Evolutionary conservation across 2,888 invertebrate species (phyloP), one percentile per base, ranked within the genome.

Genomic region (Plagiodera versicolora): DNA sequence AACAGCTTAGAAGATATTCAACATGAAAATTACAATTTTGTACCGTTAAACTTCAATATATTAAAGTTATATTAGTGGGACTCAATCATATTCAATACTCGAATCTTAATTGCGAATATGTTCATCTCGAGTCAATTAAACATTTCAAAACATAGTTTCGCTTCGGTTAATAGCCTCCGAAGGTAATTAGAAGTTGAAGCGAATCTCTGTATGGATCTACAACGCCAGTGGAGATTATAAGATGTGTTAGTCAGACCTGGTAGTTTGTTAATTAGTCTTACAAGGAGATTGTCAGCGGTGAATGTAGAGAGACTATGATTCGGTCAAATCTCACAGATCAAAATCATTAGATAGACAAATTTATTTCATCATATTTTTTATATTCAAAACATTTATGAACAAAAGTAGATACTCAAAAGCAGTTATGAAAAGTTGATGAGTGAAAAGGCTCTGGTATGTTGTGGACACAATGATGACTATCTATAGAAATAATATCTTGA

Each of bases 231-330:
- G 57, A 54, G 56, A 63, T 63, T 57, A 63, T 60, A 54, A 49
- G 60, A 50, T 54, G 59, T 53, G 59, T 62, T 61, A 64, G 58
- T 61, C 53, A 56, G 59, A 56, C 54, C 56, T 54, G 54, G 53
- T 56, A 48, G 56, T 54, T 54, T 54, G 51, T 59, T 59, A 64
- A 64, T 64, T 61, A 61, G 44, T 47, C 58, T 58, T 56, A 64
- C 61, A 59, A 61, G 61, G 64, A 61, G 53, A 64, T 61, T 64
- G 61, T 56, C 56, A 56, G 39, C 52, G 39, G 1, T 39, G 20
- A 16, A 9, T 35, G n/a, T n/a, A n/a, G 51, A 56, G 56, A 60
- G 45, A 52, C 56, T 60, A 56, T 30, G 60, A 60, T 52, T 60
- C 18, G 59, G 32, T 28, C 20, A 28, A 14, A 54, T 55, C 60